Evolutionary conservation across 2,888 invertebrate species (phyloP).

Genomic region (Crossocerus cetratus): DNA sequence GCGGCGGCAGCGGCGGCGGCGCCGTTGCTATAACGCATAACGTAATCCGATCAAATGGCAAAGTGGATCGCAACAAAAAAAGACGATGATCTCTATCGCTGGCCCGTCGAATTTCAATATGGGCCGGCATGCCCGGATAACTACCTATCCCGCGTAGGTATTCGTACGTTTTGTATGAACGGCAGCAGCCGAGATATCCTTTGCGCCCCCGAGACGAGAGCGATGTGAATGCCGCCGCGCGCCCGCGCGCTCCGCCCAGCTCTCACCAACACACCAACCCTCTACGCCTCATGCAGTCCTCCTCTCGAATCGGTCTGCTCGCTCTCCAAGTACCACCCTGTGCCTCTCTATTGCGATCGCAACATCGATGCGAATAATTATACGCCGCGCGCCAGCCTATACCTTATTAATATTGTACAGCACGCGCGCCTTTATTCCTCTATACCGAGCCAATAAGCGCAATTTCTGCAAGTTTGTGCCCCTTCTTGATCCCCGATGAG

Average conservation of each 20-base stretch:
- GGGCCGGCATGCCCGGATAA: constrained; percentile 59
- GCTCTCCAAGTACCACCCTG: constrained; percentile 56
- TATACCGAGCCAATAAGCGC: no score
- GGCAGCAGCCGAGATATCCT: constrained; percentile 43
- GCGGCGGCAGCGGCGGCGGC: no score
- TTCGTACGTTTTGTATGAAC: constrained; percentile 61
- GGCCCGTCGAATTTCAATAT: constrained; percentile 71
- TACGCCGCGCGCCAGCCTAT: constrained; percentile 2
- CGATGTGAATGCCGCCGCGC: constrained; percentile 49
- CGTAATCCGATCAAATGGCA: constrained; percentile 74
- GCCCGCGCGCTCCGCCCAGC: constrained; percentile 12
- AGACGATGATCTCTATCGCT: constrained; percentile 63
- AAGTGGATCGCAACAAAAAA: constrained; percentile 71
- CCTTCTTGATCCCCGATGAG: no score
- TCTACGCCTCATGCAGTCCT: constrained; percentile 41
- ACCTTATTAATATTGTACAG: constrained; percentile 7
- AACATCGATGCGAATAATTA: constrained; percentile 51
- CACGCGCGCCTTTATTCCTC: background rate
- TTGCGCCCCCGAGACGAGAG: constrained; percentile 44
- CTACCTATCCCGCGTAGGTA: constrained; percentile 54
- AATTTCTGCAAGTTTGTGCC: no score
- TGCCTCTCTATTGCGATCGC: constrained; percentile 25
- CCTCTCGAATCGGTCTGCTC: constrained; percentile 65
- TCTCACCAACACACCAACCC: constrained; percentile 14
- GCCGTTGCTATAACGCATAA: constrained; percentile 33